phyloP scores from a whole-genome alignment of 2,113 vertebrate species.

The Heterochromis multidens region DNA sequence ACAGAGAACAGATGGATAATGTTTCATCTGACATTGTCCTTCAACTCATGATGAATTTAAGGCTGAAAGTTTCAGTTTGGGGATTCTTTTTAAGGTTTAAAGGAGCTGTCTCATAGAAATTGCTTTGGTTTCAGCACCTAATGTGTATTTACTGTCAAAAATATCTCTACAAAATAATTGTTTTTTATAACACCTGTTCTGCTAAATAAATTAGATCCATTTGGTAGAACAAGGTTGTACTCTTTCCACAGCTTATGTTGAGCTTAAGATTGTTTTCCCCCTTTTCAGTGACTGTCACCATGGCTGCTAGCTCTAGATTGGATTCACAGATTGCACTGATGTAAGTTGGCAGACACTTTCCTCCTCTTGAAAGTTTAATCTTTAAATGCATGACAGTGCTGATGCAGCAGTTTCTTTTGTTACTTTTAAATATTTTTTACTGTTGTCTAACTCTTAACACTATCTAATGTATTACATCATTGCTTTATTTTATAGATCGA shows the following conservation, averaged over 20 bases:
- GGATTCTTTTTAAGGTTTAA: constrained; percentile 9
- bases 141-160: constrained; percentile 1
- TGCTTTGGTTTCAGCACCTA: background rate
- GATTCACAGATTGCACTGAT: constrained; percentile 47
- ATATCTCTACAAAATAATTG: constrained; percentile 3
- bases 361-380: constrained; percentile 51
- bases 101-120: background rate
- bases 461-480: background rate
- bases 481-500: background rate
- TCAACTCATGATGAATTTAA: constrained; percentile 59
- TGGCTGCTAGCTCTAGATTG: constrained; percentile 31
- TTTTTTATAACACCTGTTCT: constrained; percentile 31
- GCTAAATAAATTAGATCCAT: constrained; percentile 31
- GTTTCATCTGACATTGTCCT: constrained; percentile 70
- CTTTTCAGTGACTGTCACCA: constrained; percentile 49
- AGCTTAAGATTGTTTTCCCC: constrained; percentile 23
- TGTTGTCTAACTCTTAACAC: constrained; percentile 11
- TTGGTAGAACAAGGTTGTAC: background rate
- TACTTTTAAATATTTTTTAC: constrained; percentile 36
- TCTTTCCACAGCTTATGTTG: constrained; percentile 13
- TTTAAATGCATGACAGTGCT: constrained; percentile 48
- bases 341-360: constrained; percentile 47
- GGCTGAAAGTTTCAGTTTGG: constrained; percentile 38
- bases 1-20: constrained; percentile 71
- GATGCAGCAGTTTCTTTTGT: constrained; percentile 30